Conservation (phyloP, 2,888 invertebrate species). For the Anthrax anthrax region DNA sequence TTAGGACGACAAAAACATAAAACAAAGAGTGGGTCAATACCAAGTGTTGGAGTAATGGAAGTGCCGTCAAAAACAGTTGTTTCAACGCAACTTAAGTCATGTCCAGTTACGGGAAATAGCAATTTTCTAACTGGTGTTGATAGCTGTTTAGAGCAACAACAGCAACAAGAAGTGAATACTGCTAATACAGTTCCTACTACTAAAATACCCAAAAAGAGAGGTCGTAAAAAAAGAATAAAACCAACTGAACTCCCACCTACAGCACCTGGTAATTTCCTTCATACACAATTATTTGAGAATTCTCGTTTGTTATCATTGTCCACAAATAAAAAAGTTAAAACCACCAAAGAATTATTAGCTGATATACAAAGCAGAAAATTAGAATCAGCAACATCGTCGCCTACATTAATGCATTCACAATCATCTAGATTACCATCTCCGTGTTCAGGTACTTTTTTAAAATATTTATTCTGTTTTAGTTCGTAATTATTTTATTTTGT, state of each 20-base stretch:
- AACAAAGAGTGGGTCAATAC: no score
- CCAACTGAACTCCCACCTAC: conserved; percentile 29
- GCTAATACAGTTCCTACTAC: not conserved
- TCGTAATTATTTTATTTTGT: not conserved
- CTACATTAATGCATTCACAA: conserved; percentile 16
- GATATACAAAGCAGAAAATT: conserved; percentile 31
- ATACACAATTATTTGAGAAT: conserved; percentile 24
- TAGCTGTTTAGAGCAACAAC: not conserved
- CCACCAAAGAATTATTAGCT: conserved; percentile 32
- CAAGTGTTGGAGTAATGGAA: no score
- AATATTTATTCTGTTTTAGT: not conserved
- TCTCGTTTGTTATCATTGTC: conserved; percentile 11
- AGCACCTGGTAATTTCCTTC: conserved; percentile 17
- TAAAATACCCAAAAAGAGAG: conserved; percentile 26
- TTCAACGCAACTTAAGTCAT: not conserved
- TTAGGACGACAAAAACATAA: no score
- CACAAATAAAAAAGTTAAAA: conserved; percentile 30
- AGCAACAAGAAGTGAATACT: not conserved
- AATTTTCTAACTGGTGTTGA: not conserved
- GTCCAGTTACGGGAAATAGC: not conserved
- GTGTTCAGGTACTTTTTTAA: conserved; percentile 23
- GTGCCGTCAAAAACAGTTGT: no score
- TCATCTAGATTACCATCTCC: conserved; percentile 19
- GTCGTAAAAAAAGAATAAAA: conserved; percentile 33
- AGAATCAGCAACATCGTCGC: conserved; percentile 16